A percentile compares a stretch with the other conserved stretches of the same genome.
These are phyloP conservation scores for Leptodactylus fuscus DNA, from an alignment of 2,113 vertebrate genomes.

Conservation along the genomic window DNA sequence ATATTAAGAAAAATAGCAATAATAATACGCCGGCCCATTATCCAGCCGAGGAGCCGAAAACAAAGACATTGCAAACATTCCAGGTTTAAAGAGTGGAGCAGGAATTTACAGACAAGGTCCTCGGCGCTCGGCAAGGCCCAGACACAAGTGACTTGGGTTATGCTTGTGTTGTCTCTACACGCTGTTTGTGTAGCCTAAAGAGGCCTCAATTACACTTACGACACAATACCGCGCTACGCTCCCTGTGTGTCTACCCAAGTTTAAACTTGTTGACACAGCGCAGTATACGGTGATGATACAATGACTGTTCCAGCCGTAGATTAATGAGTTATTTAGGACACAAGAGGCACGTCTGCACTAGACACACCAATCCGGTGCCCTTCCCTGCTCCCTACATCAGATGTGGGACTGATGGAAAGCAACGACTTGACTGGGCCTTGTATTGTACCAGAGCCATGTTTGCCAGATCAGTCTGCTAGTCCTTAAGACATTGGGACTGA, in stretches of 20 bases:
- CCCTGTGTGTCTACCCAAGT: slow-evolving; percentile 14
- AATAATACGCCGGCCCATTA: slow-evolving; percentile 22
- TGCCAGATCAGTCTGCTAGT: too few species aligned
- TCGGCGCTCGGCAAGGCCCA: background rate
- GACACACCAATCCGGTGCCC: background rate
- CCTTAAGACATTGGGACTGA: too few species aligned
- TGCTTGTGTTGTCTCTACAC: slow-evolving; percentile 4
- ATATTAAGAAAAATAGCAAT: slow-evolving; percentile 40
- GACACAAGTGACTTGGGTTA: background rate
- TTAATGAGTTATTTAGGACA: slow-evolving; percentile 50
- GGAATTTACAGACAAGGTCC: slow-evolving; percentile 25
- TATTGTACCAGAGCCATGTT: too few species aligned
- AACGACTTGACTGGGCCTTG: too few species aligned
- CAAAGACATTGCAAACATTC: slow-evolving; percentile 54
- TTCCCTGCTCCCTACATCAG: background rate
- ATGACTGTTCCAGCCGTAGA: slow-evolving; percentile 29
- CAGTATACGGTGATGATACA: slow-evolving; percentile 36
- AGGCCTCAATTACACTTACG: background rate
- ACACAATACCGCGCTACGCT: slow-evolving; percentile 18
- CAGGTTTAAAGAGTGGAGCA: slow-evolving; percentile 20
- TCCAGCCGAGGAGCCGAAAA: slow-evolving; percentile 24
- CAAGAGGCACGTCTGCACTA: slow-evolving; percentile 27
- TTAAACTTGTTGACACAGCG: slow-evolving; percentile 43
- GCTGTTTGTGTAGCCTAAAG: slow-evolving; percentile 3
- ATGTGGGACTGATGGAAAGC: background rate